These are phyloP conservation scores for Nycticorax nycticorax DNA, from an alignment of 2,113 vertebrate species.

Conservation along the genomic window DNA sequence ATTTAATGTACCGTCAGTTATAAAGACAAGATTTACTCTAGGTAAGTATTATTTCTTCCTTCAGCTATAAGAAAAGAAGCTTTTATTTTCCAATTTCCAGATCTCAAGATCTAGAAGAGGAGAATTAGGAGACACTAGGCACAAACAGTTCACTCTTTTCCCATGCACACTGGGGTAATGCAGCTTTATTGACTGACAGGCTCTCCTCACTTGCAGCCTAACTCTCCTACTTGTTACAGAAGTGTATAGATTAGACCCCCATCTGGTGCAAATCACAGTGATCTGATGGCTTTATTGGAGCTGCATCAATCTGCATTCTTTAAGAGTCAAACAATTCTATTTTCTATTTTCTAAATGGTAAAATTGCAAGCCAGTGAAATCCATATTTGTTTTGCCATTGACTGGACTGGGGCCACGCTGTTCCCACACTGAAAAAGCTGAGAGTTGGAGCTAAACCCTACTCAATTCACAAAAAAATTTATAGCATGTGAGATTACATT, in stretches of 20 bases:
- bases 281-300: not conserved
- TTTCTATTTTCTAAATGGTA: not conserved
- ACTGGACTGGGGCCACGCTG: accelerated
- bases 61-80: not conserved
- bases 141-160: not conserved
- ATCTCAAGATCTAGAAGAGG: not conserved
- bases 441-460: not conserved
- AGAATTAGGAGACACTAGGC: not conserved
- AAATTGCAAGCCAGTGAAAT: not conserved
- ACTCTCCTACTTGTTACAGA: not conserved
- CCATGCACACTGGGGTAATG: not conserved
- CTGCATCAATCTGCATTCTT: not conserved
- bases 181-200: not conserved
- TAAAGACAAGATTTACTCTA: not conserved
- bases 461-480: not conserved
- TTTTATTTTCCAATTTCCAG: not conserved
- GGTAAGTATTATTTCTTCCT: not conserved
- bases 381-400: not conserved
- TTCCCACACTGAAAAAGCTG: not conserved
- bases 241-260: not conserved
- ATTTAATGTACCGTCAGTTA: not conserved
- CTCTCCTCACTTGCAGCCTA: not conserved
- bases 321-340: not conserved
- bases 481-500: conserved; percentile 25
- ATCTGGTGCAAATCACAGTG: not conserved